Evolutionary conservation across 1,140 invertebrate genomes (phyloP).

Genomic region (Heliconius melpomene): DNA sequence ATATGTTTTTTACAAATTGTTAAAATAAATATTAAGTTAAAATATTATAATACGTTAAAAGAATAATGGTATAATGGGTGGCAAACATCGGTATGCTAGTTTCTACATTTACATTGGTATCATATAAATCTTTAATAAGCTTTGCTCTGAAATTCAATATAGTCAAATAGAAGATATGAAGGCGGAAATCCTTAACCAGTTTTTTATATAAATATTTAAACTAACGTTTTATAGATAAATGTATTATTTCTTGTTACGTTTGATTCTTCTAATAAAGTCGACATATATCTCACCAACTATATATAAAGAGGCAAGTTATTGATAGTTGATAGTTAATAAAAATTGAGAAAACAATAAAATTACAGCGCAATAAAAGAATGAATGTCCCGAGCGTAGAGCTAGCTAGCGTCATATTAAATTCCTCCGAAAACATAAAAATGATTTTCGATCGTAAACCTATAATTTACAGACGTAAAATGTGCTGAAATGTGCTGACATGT

Average conservation of each 20-base stretch:
- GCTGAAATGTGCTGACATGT: conserved; percentile 71
- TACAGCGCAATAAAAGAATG: conserved; percentile 78
- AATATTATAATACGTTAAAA: not conserved
- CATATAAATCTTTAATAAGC: not conserved
- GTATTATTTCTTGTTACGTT: not conserved
- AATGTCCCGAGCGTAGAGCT: conserved; percentile 72
- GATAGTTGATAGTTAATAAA: conserved; percentile 79
- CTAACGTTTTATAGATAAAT: not conserved
- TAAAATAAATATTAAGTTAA: not conserved
- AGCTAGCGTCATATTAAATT: conserved; percentile 77
- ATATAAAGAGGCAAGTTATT: conserved; percentile 15
- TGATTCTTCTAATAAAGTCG: not conserved
- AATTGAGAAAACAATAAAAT: conserved; percentile 81
- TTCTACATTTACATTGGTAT: not conserved
- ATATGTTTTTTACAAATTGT: too few relatives aligned
- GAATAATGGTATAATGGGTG: not conserved
- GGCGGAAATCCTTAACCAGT: not conserved
- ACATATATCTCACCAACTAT: conserved; percentile 4
- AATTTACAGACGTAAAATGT: conserved; percentile 80
- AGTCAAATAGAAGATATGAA: not conserved
- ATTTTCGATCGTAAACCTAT: conserved; percentile 81
- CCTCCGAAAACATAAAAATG: conserved; percentile 80
- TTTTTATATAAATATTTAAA: not conserved
- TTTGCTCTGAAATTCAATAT: conserved; percentile 9
- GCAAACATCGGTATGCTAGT: not conserved